Conservation (phyloP, 1,140 invertebrate species). For the Cotesia glomerata region DNA sequence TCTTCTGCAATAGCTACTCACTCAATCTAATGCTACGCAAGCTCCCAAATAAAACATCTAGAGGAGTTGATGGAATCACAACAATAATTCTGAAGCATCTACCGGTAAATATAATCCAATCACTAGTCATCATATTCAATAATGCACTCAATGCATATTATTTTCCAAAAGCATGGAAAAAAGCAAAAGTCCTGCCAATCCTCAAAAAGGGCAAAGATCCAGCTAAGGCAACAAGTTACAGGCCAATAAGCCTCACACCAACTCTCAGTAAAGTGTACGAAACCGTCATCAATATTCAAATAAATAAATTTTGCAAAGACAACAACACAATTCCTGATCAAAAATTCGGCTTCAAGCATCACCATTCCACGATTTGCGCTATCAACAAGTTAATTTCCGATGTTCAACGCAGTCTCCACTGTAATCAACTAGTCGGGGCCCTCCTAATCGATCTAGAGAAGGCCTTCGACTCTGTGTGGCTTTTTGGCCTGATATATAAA, state of each 20-base stretch:
- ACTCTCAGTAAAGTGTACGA: not conserved
- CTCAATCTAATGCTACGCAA: too few relatives aligned
- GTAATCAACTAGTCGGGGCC: not conserved
- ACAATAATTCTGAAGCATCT: too few relatives aligned
- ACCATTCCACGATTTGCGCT: not conserved
- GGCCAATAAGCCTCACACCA: not conserved
- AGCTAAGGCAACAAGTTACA: not conserved
- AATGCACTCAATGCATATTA: too few relatives aligned
- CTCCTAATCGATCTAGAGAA: not conserved
- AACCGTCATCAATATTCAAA: not conserved
- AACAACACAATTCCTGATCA: not conserved
- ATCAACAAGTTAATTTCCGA: not conserved
- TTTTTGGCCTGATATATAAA: not conserved
- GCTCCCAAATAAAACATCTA: too few relatives aligned
- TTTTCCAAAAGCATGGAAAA: too few relatives aligned
- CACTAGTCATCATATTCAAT: too few relatives aligned
- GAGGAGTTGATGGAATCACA: too few relatives aligned
- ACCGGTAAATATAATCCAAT: too few relatives aligned
- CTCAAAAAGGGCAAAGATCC: not conserved
- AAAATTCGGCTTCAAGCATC: not conserved
- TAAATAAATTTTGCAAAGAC: not conserved
- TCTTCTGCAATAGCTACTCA: too few relatives aligned
- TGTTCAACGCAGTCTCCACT: not conserved
- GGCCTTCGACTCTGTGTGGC: conserved; percentile 7
- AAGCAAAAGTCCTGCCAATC: too few relatives aligned